These are phyloP conservation scores for Folsomia candida DNA, from an alignment of 2,888 invertebrate species.

Conservation along the genomic window DNA sequence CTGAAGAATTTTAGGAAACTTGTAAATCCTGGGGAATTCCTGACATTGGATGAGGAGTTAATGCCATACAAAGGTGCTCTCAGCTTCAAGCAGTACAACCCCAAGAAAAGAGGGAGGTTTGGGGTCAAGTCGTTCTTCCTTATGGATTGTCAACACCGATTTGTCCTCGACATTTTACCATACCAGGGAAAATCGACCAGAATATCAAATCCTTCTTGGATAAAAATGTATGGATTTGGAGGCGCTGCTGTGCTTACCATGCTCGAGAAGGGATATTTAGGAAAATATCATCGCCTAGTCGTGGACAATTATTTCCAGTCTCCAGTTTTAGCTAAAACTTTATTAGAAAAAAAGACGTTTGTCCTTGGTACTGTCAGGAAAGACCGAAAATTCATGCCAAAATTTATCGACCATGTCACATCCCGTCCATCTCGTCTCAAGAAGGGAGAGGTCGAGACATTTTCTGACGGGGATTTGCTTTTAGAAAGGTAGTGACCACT, in stretches of 20 bases:
- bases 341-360: neutral
- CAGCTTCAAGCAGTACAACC: constrained; percentile 33
- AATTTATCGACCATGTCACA: neutral
- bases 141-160: constrained; percentile 16
- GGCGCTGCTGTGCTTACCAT: constrained; percentile 14
- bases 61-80: constrained; percentile 34
- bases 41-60: constrained; percentile 37
- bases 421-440: neutral
- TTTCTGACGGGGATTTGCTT: neutral
- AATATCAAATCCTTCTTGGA: neutral
- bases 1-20: neutral
- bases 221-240: constrained; percentile 3
- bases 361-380: constrained; percentile 13
- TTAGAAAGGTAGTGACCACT: neutral
- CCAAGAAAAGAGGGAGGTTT: constrained; percentile 33
- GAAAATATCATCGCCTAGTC: neutral
- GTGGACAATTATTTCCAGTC: constrained; percentile 14
- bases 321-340: neutral
- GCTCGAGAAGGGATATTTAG: neutral
- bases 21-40: neutral
- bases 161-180: constrained; percentile 17
- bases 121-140: constrained; percentile 38
- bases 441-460: neutral
- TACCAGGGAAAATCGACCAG: constrained; percentile 30
- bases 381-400: neutral